phyloP scores from a whole-genome alignment of 1,140 invertebrate species.

The Drosophila ficusphila region DNA sequence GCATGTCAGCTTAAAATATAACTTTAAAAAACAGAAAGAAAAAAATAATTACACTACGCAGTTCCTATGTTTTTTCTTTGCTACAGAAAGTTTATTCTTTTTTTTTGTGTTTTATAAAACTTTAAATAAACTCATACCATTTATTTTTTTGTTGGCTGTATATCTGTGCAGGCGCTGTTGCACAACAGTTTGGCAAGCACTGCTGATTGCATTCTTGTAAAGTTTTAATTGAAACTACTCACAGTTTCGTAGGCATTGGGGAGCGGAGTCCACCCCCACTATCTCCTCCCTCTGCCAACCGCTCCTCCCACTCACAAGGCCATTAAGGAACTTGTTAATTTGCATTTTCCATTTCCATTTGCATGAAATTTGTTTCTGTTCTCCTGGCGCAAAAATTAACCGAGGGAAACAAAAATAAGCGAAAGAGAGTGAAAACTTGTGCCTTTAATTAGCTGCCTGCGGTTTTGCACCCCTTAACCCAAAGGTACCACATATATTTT shows the following conservation, averaged over 20 bases:
- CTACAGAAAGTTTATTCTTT: too few relatives aligned
- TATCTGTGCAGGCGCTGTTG: too few relatives aligned
- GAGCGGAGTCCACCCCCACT: background rate
- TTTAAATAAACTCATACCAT: too few relatives aligned
- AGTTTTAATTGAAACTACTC: constrained; percentile 31
- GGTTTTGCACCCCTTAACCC: constrained; percentile 13
- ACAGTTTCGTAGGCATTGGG: constrained; percentile 10
- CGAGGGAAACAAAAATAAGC: constrained; percentile 28
- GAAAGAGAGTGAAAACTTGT: constrained; percentile 25
- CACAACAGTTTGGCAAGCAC: background rate
- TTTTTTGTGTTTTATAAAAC: too few relatives aligned
- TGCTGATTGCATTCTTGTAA: background rate
- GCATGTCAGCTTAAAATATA: background rate
- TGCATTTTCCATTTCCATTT: constrained; percentile 59
- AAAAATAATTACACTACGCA: too few relatives aligned
- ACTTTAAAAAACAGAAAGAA: too few relatives aligned
- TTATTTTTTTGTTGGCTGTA: too few relatives aligned
- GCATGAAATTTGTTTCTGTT: constrained; percentile 41
- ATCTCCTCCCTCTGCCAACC: too few relatives aligned
- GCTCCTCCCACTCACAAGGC: constrained; percentile 5
- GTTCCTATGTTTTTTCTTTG: background rate
- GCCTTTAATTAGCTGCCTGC: constrained; percentile 53
- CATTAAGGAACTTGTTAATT: constrained; percentile 61
- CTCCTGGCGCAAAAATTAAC: constrained; percentile 19
- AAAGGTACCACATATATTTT: constrained; percentile 1